Evolutionary conservation across 2,113 vertebrate species (phyloP).

Genomic region (Gopherus evgoodei): DNA sequence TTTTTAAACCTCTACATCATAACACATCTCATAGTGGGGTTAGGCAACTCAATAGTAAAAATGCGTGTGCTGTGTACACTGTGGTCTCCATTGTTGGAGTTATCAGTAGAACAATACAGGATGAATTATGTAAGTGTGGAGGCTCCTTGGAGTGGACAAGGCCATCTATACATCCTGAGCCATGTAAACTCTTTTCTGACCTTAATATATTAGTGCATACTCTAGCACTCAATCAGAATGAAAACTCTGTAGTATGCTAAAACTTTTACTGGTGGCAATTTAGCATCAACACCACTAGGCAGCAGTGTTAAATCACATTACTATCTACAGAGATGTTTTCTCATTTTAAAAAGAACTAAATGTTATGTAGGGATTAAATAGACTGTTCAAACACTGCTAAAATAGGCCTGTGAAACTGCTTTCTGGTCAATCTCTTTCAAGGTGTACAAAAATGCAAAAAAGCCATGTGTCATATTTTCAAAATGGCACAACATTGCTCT

Average conservation of each 20-base stretch:
- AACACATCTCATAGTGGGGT: neutral
- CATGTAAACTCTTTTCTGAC: neutral
- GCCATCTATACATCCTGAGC: neutral
- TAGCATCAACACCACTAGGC: constrained; percentile 1
- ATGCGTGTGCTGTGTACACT: neutral
- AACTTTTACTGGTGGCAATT: neutral
- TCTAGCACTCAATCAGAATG: neutral
- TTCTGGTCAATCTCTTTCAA: neutral
- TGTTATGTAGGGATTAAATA: neutral
- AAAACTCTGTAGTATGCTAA: neutral
- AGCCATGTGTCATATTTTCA: neutral
- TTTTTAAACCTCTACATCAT: neutral
- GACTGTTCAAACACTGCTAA: neutral
- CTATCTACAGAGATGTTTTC: neutral
- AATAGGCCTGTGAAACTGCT: neutral
- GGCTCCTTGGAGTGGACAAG: neutral
- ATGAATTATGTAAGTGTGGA: neutral
- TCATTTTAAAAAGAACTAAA: neutral
- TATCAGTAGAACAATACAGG: neutral
- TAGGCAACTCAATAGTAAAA: neutral
- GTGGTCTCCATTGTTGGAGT: neutral
- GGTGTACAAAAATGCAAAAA: neutral
- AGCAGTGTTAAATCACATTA: neutral
- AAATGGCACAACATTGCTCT: neutral
- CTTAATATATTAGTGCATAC: neutral